Evolutionary conservation across 2,888 invertebrate species (phyloP).

Genomic region (Coelogynopora nodosa): DNA sequence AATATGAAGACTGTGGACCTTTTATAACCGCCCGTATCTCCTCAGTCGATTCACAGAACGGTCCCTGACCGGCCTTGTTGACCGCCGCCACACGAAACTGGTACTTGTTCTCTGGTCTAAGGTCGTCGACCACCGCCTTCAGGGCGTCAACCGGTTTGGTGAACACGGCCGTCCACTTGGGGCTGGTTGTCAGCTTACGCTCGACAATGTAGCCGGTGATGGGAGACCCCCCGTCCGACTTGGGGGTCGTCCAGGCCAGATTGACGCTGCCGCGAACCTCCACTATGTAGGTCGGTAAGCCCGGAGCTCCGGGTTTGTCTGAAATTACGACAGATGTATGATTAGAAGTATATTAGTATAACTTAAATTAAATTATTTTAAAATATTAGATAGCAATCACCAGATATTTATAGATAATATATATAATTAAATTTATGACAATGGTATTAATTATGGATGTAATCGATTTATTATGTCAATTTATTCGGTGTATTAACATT

Average conservation of each 20-base stretch:
- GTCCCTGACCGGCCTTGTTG: constrained; percentile 49
- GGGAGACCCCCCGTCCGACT: constrained; percentile 54
- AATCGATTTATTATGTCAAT: no score
- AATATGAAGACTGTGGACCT: no score
- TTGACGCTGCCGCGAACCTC: not conserved
- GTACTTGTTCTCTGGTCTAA: constrained; percentile 51
- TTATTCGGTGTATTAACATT: no score
- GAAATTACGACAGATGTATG: not conserved
- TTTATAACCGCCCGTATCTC: constrained; percentile 59
- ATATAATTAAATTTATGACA: no score
- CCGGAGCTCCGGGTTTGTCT: not conserved
- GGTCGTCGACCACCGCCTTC: not conserved
- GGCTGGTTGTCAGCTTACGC: not conserved
- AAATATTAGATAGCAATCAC: no score
- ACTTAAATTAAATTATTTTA: no score
- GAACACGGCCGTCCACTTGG: not conserved
- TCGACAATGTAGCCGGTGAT: constrained; percentile 58
- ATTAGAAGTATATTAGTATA: not conserved
- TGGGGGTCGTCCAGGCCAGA: constrained; percentile 58
- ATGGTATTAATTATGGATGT: no score
- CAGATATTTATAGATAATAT: no score
- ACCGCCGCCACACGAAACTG: constrained; percentile 50
- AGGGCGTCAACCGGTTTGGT: not conserved
- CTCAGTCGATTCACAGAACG: constrained; percentile 44
- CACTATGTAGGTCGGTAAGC: not conserved